Evolutionary conservation across 2,888 invertebrate species (phyloP).

Genomic region (Pristionchus japonicus): DNA sequence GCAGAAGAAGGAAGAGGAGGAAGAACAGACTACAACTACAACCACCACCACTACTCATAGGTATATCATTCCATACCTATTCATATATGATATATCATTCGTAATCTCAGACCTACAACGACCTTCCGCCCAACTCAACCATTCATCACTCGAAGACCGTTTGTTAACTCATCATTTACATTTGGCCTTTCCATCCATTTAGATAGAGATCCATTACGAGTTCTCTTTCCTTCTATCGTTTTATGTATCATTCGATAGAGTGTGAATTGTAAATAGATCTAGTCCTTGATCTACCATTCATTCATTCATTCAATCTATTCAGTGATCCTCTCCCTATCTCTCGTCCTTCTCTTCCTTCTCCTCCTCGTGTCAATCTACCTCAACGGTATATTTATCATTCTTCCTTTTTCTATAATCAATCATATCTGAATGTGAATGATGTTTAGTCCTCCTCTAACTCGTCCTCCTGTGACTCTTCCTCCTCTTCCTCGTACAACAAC

Average conservation of each 20-base stretch:
- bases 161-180: neutral
- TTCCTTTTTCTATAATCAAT: neutral
- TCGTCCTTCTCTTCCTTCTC: slow-evolving; percentile 41
- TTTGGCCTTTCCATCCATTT: neutral
- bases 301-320: neutral
- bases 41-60: slow-evolving; percentile 49
- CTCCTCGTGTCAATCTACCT: slow-evolving; percentile 41
- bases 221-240: neutral
- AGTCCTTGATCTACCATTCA: neutral
- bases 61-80: neutral
- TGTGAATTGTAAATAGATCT: slow-evolving; percentile 23
- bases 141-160: slow-evolving; percentile 41
- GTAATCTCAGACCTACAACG: slow-evolving; percentile 19
- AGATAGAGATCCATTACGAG: neutral
- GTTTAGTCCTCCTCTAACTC: slow-evolving; percentile 32
- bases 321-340: slow-evolving; percentile 14
- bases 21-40: slow-evolving; percentile 55
- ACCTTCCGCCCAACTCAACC: slow-evolving; percentile 33
- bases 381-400: neutral
- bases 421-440: neutral
- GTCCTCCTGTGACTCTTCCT: slow-evolving; percentile 44
- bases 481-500: slow-evolving; percentile 52
- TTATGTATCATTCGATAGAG: neutral
- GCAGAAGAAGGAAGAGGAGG: slow-evolving; percentile 61
- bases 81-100: too few species aligned